These are phyloP conservation scores for Eriocheir sinensis DNA, from an alignment of 1,140 invertebrate genomes.

Conservation along the genomic window DNA sequence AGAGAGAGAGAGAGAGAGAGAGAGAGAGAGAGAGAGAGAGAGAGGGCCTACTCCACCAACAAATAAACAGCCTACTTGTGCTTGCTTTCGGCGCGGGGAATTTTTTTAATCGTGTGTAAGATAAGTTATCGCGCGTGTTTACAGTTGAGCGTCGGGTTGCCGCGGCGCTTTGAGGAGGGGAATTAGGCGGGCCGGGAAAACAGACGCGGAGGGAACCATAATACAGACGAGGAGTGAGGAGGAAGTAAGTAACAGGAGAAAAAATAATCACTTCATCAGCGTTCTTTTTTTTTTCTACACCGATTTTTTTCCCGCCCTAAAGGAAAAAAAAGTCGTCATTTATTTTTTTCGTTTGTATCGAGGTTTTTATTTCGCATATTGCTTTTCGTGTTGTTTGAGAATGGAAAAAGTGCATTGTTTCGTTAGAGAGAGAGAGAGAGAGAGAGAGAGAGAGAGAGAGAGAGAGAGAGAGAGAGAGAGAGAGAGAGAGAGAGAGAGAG, in stretches of 20 bases:
- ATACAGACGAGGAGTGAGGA: too few relatives aligned
- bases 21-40: not conserved
- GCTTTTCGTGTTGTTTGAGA: too few relatives aligned
- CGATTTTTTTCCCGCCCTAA: too few relatives aligned
- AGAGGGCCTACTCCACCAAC: not conserved
- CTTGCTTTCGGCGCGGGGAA: not conserved
- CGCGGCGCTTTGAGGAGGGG: not conserved
- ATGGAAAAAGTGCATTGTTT: not conserved
- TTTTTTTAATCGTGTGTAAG: constrained; percentile 2
- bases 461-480: constrained; percentile 2
- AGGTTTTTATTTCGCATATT: too few relatives aligned
- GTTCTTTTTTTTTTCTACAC: too few relatives aligned
- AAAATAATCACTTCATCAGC: too few relatives aligned
- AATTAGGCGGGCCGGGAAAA: not conserved
- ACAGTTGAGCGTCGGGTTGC: not conserved
- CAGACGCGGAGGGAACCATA: too few relatives aligned
- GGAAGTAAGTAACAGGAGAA: not conserved
- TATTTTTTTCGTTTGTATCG: not conserved
- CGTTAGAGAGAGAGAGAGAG: not conserved
- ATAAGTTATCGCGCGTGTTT: not conserved
- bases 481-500: not conserved
- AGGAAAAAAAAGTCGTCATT: too few relatives aligned
- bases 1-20: not conserved
- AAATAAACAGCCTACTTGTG: not conserved
- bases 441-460: not conserved